Percentiles rank a stretch among this genome's conserved stretches.
These are phyloP conservation scores for Heteractis magnifica DNA, from an alignment of 92 coral and sea anemone genomes.

Conservation along the genomic window DNA sequence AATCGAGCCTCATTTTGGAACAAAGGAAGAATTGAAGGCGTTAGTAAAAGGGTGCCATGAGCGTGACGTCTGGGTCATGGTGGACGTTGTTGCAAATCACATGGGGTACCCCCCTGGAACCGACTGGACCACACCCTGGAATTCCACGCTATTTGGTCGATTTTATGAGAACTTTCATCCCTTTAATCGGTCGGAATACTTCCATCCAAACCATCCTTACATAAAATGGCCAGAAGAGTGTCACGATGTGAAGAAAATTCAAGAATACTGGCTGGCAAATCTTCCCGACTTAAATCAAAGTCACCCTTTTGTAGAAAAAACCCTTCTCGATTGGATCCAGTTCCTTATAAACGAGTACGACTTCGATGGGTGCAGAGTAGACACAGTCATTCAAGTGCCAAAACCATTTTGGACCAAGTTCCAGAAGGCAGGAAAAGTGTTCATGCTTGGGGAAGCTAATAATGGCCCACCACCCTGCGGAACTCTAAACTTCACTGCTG, in stretches of 20 bases:
- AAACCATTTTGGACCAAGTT: slow-evolving; percentile 69
- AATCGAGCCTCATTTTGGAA: slow-evolving; percentile 73
- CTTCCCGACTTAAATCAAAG: slow-evolving; percentile 69
- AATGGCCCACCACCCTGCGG: slow-evolving; percentile 82
- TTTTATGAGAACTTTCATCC: slow-evolving; percentile 45
- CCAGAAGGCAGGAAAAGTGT: slow-evolving; percentile 59
- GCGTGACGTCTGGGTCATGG: slow-evolving; percentile 78
- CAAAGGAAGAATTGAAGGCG: slow-evolving; percentile 58
- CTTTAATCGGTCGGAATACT: slow-evolving; percentile 60
- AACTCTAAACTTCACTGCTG: slow-evolving; percentile 53
- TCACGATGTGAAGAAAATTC: slow-evolving; percentile 57
- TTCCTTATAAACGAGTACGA: slow-evolving; percentile 54
- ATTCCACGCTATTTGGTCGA: slow-evolving; percentile 29
- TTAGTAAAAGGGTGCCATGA: slow-evolving; percentile 70
- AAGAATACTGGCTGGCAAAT: slow-evolving; percentile 67
- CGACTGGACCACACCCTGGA: slow-evolving; percentile 46
- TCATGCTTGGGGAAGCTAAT: slow-evolving; percentile 76
- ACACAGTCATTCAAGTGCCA: slow-evolving; percentile 77
- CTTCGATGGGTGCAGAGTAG: slow-evolving; percentile 76
- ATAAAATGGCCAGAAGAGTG: slow-evolving; percentile 74
- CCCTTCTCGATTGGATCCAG: slow-evolving; percentile 57
- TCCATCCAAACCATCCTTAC: slow-evolving; percentile 63
- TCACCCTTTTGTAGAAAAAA: slow-evolving; percentile 58
- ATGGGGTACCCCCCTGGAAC: slow-evolving; percentile 71
- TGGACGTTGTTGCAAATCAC: slow-evolving; percentile 76